Evolutionary conservation across 2,113 vertebrate species (phyloP), one percentile per base, ranked within the genome.

Genomic region (Pluvialis apricaria): DNA sequence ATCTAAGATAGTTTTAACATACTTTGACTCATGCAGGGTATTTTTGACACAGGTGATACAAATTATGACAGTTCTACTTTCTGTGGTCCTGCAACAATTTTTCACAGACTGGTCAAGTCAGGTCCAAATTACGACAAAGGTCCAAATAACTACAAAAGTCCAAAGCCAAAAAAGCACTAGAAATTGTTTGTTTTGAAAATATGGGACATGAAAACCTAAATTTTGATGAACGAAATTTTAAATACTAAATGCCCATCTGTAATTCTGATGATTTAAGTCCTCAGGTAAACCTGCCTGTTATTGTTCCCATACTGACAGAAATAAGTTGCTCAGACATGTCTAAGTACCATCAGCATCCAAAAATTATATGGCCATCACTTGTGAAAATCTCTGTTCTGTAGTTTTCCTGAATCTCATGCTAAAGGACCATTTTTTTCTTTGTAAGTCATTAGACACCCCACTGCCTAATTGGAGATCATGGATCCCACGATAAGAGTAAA

Each of bases 381-480:
- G 15, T 32, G 6, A 87, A 96, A 91, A 78, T 49, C 49, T 36
- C 13, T 82, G 3, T 62, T 78, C 73, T 82, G 7, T 34, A 28
- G 7, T 66, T n/a, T 78, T 78, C 42, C 26, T 71, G 17, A 85
- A 51, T 60, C 13, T 90, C n/a, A 38, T 71, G 9, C 4, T 90
- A 55, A 93, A 90, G 6, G 32, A 68, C 6, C 1, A 4, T 25
- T 40, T 58, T 58, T 58, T 80, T 8, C 64, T 51, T 1, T 71
- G 5, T 60, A 76, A 87, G 29, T 64, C 52, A 66, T 62, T 40
- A 91, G 54, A 61, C 21, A 76, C 10, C 47, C 32, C 34, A 44
- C 47, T 93, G 52, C 13, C 78, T 92, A 85, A 79, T 3, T 96
- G 82, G 38, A 92, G n/a, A 94, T 76, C 78, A 47, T 44, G 44